Evolutionary conservation across 2,797 vertebrate genomes (phyloP), one percentile per base, ranked within the genome.

Genomic region (Parotocinclus haroldoi): DNA sequence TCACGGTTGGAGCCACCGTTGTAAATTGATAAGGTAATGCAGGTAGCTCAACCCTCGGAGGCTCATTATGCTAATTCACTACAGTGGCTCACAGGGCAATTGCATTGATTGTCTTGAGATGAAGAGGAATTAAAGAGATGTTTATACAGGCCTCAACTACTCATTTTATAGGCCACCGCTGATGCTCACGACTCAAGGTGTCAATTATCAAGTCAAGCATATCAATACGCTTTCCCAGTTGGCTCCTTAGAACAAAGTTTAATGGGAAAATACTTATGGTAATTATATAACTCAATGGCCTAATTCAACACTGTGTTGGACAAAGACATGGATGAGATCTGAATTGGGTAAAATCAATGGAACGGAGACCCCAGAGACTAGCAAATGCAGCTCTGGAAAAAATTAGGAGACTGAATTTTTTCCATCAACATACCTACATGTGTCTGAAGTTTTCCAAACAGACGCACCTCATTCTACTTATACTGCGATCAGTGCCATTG

Each of bases 11-110:
- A 79, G 64, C 64, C 72, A 71, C 66, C 72, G 63, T 74, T 73
- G 80, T 67, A 80, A 81, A 81, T 81, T 81, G 81, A 78, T 76
- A 78, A 74, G 59, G 76, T 80, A 83, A 83, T 78, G 80, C 80
- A 81, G 78, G 81, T 81, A 80, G 76, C 72, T 71, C 67, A 75
- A 66, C 70, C 76, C 76, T 79, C 76, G 65, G 78, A 73, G 75
- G 77, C 68, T 79, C 72, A 83, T 83, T 81, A 83, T 81, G 78
- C 71, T 80, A 78, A 81, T 79, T 68, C 68, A 72, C 67, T 71
- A 68, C 56, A 68, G 77, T 75, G 76, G 77, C 77, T 81, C 78
- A 80, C 65, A 74, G 77, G 78, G 74, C 74, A 81, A 83, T 80
- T 81, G 74, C 75, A 81, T 77, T 79, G 81, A 83, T 81, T 81